Conservation (phyloP, 2,888 invertebrate genomes). For the Drosophila ezoana region DNA sequence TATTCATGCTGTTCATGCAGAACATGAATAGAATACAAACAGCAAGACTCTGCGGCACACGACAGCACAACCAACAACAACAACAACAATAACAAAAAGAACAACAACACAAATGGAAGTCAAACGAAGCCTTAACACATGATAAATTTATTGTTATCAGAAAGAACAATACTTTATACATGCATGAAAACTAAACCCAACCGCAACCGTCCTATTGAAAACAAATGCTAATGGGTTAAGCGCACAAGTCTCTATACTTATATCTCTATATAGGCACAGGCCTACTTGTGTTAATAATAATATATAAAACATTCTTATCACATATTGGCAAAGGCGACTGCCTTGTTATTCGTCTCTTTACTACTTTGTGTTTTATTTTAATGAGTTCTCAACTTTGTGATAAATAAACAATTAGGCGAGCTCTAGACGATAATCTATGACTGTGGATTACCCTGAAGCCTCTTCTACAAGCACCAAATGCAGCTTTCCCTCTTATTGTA, state of each 20-base stretch:
- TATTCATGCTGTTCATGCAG: constrained; percentile 53
- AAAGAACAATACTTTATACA: constrained; percentile 12
- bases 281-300: background rate
- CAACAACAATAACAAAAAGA: background rate
- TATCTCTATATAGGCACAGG: constrained; percentile 3
- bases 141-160: constrained; percentile 48
- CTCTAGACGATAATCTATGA: too few species aligned
- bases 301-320: constrained; percentile 21
- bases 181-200: constrained; percentile 1
- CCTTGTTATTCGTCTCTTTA: background rate
- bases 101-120: constrained; percentile 21
- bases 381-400: background rate
- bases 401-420: background rate
- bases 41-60: constrained; percentile 12
- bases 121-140: constrained; percentile 24
- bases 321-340: constrained; percentile 2
- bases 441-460: too few species aligned
- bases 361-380: background rate
- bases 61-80: constrained; percentile 16
- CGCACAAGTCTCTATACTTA: background rate
- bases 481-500: too few species aligned
- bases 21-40: constrained; percentile 36
- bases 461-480: too few species aligned
- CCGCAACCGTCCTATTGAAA: background rate
- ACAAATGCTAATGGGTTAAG: constrained; percentile 26